These are phyloP conservation scores for Lasioglossum malachurum DNA, from an alignment of 2,888 invertebrate genomes.

Conservation along the genomic window DNA sequence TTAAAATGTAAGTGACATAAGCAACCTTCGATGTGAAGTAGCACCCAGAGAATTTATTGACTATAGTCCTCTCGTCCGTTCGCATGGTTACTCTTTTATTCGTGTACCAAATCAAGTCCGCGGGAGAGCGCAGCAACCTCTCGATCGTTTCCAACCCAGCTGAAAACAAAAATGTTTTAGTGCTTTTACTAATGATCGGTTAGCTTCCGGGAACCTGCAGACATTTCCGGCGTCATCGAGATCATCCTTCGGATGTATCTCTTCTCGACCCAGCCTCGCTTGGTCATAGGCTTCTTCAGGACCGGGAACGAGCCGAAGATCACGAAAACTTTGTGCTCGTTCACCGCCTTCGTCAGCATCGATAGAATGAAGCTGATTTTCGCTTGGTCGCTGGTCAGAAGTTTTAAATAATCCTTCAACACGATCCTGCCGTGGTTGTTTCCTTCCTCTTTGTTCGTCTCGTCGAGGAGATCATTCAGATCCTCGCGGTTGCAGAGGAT, in stretches of 20 bases:
- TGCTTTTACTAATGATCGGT: neutral
- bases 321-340: constrained; percentile 62
- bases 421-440: constrained; percentile 53
- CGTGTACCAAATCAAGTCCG: constrained; percentile 64
- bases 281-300: constrained; percentile 52
- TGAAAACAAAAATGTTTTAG: constrained; percentile 1
- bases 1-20: neutral
- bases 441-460: constrained; percentile 40
- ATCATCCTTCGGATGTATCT: constrained; percentile 62
- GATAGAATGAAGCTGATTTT: constrained; percentile 61
- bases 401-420: constrained; percentile 57
- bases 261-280: constrained; percentile 67
- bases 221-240: constrained; percentile 40
- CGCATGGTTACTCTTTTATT: constrained; percentile 42
- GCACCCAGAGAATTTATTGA: constrained; percentile 67
- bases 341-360: constrained; percentile 56
- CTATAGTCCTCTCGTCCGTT: constrained; percentile 57
- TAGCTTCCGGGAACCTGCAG: constrained; percentile 43
- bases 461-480: constrained; percentile 51
- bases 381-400: constrained; percentile 49
- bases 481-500: constrained; percentile 64
- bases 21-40: constrained; percentile 69
- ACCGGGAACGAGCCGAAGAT: constrained; percentile 61
- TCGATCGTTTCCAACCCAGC: constrained; percentile 61
- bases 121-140: constrained; percentile 54